These are phyloP conservation scores for Cairina moschata DNA, from an alignment of 2,113 vertebrate genomes.

Conservation along the genomic window DNA sequence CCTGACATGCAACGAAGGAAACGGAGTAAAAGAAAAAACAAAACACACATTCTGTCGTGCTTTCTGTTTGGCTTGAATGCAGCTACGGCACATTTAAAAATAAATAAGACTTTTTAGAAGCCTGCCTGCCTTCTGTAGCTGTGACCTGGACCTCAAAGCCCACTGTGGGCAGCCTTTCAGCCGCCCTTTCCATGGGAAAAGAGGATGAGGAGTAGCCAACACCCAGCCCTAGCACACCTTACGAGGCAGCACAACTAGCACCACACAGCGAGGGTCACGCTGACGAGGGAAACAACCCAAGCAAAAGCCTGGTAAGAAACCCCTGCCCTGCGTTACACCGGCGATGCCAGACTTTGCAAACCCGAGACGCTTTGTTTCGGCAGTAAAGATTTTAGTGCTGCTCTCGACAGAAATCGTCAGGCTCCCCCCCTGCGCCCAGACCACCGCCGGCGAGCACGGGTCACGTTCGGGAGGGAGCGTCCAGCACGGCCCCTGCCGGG, in stretches of 20 bases:
- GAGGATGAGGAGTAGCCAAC: neutral
- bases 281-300: neutral
- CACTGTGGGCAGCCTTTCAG: no score
- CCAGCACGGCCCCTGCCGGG: neutral
- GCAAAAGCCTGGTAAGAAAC: fast-evolving
- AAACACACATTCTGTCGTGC: neutral
- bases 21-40: no score
- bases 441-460: no score
- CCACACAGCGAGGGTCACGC: neutral
- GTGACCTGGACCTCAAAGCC: neutral
- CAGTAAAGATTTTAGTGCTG: neutral
- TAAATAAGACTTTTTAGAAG: neutral
- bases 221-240: fast-evolving
- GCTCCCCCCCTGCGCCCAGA: no score
- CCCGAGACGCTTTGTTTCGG: fast-evolving
- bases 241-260: neutral
- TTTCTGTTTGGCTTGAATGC: neutral
- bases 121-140: neutral
- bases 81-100: no score
- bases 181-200: neutral
- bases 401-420: neutral
- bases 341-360: neutral
- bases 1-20: fast-evolving
- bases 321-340: neutral
- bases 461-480: neutral